Base-by-base conservation (phyloP, 1,140 invertebrate species). In the Trypoxylus dichotomus region DNA sequence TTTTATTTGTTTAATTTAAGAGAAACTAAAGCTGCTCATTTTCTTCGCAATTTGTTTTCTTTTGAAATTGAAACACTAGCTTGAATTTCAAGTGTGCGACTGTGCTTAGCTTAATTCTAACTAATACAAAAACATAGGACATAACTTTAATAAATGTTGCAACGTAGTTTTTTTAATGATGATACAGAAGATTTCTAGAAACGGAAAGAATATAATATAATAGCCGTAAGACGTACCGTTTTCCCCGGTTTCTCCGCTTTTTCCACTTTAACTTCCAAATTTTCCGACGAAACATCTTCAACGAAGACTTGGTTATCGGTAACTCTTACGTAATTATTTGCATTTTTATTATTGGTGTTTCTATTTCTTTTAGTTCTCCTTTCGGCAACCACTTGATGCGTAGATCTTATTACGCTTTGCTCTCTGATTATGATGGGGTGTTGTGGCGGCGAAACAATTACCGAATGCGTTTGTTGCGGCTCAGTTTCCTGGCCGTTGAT, bases 371-470 rank as follows among this genome's bases (percentile, higher is more conserved):
- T 68, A 79, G 82, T 60, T 82, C 72, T 74, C 81, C 81, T 76
- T 82, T 82, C 11, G 82, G 82, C 19, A 81, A 80, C 43, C 8
- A 79, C 10, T 15, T 76, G 68, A 27, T 72, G 82, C 11, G 82
- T 80, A 10, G 60, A 68, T 15, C 76, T 81, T 80, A 83, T 82
- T 54, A 82, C 81, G 43, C 80, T 82, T 74, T 83, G 79, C 43
- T 82, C 77, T 63, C 79, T 79, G 47, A 79, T 76, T 68, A 83
- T 82, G 21, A 82, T 80, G 15, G 83, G 83, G 27, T 58, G 79
- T 71, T 42, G 73, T 21, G 42, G 81, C 5, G 82, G 77, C 79
- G 85, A 84, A 37, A 77, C 83, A 81, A 74, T 87, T 83, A 75
- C 81, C 85, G 78, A 78, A 68, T 68, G 60, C 60, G 60, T 68